Evolutionary conservation across 2,797 vertebrate species (phyloP).

Genomic region (Thaleichthys pacificus): DNA sequence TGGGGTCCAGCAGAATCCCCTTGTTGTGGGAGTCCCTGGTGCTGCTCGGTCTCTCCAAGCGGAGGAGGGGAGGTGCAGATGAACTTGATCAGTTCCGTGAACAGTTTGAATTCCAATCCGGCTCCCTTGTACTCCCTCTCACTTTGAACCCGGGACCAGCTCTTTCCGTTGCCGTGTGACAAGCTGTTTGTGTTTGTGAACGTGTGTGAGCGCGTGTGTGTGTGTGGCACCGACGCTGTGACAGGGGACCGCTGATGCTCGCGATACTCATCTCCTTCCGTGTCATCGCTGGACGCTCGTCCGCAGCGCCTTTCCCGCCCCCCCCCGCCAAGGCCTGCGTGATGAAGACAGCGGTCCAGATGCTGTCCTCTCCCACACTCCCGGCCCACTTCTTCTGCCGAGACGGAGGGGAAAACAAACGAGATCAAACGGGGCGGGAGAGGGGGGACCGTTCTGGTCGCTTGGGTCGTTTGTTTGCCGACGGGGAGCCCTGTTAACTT

Average conservation of each 20-base stretch:
- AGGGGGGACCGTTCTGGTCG: not conserved
- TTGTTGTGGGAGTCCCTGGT: not conserved
- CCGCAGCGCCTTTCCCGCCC: conserved; percentile 14
- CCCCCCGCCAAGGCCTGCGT: not conserved
- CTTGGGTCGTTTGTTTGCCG: conserved; percentile 16
- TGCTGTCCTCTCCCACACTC: not conserved
- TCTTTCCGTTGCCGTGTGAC: not conserved
- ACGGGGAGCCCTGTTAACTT: conserved; percentile 3
- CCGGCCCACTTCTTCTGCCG: not conserved
- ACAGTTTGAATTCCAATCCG: not conserved
- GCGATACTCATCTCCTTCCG: conserved; percentile 3
- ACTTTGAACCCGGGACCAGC: not conserved
- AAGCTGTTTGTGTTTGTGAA: not conserved
- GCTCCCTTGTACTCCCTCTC: conserved; percentile 1
- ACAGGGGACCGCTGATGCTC: not conserved
- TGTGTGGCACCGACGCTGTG: not conserved
- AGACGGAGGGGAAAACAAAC: conserved; percentile 9
- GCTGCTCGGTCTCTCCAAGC: not conserved
- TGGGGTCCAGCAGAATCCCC: too few relatives aligned
- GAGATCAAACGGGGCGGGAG: not conserved
- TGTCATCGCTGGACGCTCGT: conserved; percentile 9
- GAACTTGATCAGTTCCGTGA: not conserved
- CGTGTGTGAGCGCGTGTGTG: too few relatives aligned
- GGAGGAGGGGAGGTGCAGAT: not conserved
- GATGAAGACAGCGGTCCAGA: not conserved